Percentiles rank a stretch among this genome's conserved stretches.
Conservation (phyloP, 2,888 invertebrate species). For the Andrena flavipes region DNA sequence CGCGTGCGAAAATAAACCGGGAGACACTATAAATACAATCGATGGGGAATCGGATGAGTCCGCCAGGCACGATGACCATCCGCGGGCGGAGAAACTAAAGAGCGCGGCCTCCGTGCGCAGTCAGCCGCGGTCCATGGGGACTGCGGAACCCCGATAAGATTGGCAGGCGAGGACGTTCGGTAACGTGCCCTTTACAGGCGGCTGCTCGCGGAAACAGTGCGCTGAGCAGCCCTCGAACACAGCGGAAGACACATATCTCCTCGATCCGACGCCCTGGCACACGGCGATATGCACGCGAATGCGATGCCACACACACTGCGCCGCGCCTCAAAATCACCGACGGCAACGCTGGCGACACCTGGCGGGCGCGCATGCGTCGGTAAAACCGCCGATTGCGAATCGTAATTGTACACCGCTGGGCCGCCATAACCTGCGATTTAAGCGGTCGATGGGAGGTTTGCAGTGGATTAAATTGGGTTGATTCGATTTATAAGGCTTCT, state of each 20-base stretch:
- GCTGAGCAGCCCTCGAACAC: slow-evolving; percentile 70
- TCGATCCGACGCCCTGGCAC: slow-evolving; percentile 66
- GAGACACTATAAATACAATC: slow-evolving; percentile 82
- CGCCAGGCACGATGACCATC: slow-evolving; percentile 76
- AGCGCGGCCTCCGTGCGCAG: slow-evolving; percentile 36
- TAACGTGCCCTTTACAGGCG: slow-evolving; percentile 51
- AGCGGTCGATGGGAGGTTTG: no score
- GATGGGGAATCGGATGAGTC: slow-evolving; percentile 79
- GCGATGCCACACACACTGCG: slow-evolving; percentile 55
- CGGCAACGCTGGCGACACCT: slow-evolving; percentile 54
- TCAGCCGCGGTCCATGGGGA: slow-evolving; percentile 28
- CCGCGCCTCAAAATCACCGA: slow-evolving; percentile 52
- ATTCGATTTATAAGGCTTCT: no score
- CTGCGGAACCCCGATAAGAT: slow-evolving; percentile 6
- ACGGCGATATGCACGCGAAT: slow-evolving; percentile 53
- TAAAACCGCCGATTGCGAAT: slow-evolving; percentile 25
- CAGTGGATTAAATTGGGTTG: no score
- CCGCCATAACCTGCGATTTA: no score
- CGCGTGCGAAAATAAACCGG: slow-evolving; percentile 71
- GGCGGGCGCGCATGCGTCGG: slow-evolving; percentile 13
- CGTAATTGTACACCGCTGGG: not conserved
- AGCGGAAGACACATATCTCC: slow-evolving; percentile 77
- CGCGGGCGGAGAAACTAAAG: slow-evolving; percentile 70
- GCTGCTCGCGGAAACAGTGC: slow-evolving; percentile 60
- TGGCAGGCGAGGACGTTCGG: not conserved